Evolutionary conservation across 2,797 vertebrate genomes (phyloP), one percentile per base, ranked within the genome.

Genomic region (Acridotheres tristis): DNA sequence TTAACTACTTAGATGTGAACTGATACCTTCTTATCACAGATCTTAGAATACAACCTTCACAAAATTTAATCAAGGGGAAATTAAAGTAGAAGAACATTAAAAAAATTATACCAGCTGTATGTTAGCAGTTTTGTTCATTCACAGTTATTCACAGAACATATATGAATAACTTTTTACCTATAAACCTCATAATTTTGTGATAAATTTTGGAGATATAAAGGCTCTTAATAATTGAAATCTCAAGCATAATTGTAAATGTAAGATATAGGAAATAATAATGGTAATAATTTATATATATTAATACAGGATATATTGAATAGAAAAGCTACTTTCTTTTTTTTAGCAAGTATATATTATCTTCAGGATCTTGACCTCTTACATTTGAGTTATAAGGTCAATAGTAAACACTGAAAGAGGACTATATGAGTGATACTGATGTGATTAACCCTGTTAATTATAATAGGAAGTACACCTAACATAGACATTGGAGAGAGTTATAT

Each of bases 61-160:
- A 85, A 85, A 95, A 95, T 92, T 92, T 95, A 93, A 89, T 95
- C 81, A 93, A 78, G 85, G 45, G 71, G 81, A 95, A 97, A 96
- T 90, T 88, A 66, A 88, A 92, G 25, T 40, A 77, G 38, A 93
- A 91, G 8, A 78, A 88, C 45, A 59, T 76, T 88, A 54, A 34
- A 85, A 74, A 89, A 89, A 88, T 7, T 54, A 13, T 71, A 50
- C 55, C 65, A 63, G n/a, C 21, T 71, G 26, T 73, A 55, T 69
- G 5, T 22, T 67, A 80, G 45, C 5, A 74, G 61, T 86, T 96
- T 83, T 73, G 8, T 47, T 87, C 30, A 80, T 89, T 92, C 83
- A 45, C 29, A 73, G 9, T 43, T 94, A 80, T 82, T 95, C 51
- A 78, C 13, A 36, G 71, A 84, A 86, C 7, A 11, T 34, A 53